Evolutionary conservation across 2,888 invertebrate species (phyloP).

Genomic region (Eilema griseolum): DNA sequence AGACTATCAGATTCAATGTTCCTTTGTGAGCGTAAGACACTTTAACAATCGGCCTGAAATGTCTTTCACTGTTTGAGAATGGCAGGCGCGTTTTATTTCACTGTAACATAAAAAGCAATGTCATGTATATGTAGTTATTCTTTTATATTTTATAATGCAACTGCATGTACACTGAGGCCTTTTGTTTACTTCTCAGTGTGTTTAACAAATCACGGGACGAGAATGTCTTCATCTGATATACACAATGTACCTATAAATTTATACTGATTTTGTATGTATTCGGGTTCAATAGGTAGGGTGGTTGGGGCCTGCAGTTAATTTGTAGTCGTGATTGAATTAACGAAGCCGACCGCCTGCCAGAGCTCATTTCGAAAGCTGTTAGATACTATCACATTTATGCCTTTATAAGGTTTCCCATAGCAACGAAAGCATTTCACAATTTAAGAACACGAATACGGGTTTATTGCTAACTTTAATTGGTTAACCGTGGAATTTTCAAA

Average conservation of each 20-base stretch:
- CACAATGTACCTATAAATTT: conserved; percentile 22
- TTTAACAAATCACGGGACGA: background rate
- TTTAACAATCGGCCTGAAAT: conserved; percentile 12
- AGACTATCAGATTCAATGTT: conserved; percentile 42
- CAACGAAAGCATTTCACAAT: conserved; percentile 51
- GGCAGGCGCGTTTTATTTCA: background rate
- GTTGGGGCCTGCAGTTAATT: conserved; percentile 67
- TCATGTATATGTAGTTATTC: background rate
- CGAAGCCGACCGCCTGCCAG: conserved; percentile 62
- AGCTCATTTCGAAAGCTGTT: conserved; percentile 70
- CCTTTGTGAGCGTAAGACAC: conserved; percentile 33
- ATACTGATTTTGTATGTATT: conserved; percentile 42
- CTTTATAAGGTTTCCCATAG: conserved; percentile 54
- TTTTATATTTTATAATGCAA: background rate
- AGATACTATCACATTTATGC: conserved; percentile 63
- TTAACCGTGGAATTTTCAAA: conserved; percentile 42
- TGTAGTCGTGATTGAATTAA: conserved; percentile 80
- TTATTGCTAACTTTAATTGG: conserved; percentile 37
- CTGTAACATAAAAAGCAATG: background rate
- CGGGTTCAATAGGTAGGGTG: conserved; percentile 58
- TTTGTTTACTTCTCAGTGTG: background rate
- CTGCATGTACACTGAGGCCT: background rate
- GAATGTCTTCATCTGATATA: conserved; percentile 26
- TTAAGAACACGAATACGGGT: conserved; percentile 36
- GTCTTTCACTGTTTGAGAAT: conserved; percentile 9